phyloP scores from a whole-genome alignment of 2,888 invertebrate genomes.

The Erebia aethiops region DNA sequence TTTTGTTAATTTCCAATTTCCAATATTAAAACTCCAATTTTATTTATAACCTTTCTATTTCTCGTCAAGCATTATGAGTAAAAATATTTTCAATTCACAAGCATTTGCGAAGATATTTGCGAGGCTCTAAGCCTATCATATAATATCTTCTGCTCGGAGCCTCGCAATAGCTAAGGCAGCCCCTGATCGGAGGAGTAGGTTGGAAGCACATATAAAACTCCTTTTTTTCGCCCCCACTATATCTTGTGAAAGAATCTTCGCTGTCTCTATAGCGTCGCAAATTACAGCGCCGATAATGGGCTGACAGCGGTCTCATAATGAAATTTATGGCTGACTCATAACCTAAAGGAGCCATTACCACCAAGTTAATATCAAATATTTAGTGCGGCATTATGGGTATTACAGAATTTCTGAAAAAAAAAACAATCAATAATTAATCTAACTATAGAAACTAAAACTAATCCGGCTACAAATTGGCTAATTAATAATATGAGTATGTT shows the following conservation, averaged over 20 bases:
- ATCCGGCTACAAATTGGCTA: no score
- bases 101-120: no score
- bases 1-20: no score
- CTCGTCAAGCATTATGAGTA: no score
- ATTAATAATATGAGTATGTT: no score
- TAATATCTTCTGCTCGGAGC: no score
- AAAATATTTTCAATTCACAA: no score
- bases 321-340: conserved; percentile 24
- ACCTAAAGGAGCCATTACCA: conserved; percentile 10
- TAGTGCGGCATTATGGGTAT: background rate
- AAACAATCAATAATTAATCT: background rate
- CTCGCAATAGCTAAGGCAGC: no score
- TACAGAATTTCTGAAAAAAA: background rate
- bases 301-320: conserved; percentile 22
- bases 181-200: background rate
- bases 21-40: no score
- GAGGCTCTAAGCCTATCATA: no score
- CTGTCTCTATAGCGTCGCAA: conserved; percentile 10
- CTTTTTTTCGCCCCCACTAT: background rate
- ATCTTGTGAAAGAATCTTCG: conserved; percentile 1
- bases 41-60: no score
- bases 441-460: no score
- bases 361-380: conserved; percentile 14
- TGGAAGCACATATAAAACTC: background rate
- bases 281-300: conserved; percentile 22